Conservation (phyloP, 2,888 invertebrate species). For the Heliconius ethilla region DNA sequence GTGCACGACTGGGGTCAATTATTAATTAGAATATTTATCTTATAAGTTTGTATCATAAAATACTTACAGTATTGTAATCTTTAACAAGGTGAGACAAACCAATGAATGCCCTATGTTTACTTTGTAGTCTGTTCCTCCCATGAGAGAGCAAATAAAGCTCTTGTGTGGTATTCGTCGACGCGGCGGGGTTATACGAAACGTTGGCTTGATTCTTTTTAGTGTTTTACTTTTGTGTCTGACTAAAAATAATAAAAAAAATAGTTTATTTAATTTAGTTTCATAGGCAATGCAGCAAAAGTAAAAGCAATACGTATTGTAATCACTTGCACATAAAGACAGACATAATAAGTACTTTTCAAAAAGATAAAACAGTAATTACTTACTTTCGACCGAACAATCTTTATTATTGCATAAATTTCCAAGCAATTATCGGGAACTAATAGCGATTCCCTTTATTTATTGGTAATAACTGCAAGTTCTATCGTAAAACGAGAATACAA, state of each 20-base stretch:
- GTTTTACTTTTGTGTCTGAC: neutral
- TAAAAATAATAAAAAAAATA: neutral
- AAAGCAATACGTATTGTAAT: too few relatives aligned
- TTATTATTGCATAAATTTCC: slow-evolving; percentile 6
- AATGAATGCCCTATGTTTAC: neutral
- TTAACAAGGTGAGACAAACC: neutral
- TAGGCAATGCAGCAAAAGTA: too few relatives aligned
- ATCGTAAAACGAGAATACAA: slow-evolving; percentile 10
- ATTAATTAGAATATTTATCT: neutral
- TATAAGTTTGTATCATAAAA: neutral
- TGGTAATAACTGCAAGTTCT: neutral
- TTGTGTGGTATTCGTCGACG: neutral
- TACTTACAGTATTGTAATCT: neutral
- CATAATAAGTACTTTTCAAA: neutral
- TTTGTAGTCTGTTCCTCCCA: neutral
- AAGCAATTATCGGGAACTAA: slow-evolving; percentile 4
- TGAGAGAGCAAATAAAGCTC: slow-evolving; percentile 1
- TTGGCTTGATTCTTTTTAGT: neutral
- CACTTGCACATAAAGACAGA: neutral
- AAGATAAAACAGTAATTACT: slow-evolving; percentile 9
- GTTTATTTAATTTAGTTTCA: too few relatives aligned
- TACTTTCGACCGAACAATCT: slow-evolving; percentile 10
- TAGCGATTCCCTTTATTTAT: slow-evolving; percentile 10
- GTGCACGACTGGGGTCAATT: too few relatives aligned
- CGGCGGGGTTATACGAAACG: neutral